Conservation (phyloP, 1,140 invertebrate genomes). For the Zaprionus africanus region DNA sequence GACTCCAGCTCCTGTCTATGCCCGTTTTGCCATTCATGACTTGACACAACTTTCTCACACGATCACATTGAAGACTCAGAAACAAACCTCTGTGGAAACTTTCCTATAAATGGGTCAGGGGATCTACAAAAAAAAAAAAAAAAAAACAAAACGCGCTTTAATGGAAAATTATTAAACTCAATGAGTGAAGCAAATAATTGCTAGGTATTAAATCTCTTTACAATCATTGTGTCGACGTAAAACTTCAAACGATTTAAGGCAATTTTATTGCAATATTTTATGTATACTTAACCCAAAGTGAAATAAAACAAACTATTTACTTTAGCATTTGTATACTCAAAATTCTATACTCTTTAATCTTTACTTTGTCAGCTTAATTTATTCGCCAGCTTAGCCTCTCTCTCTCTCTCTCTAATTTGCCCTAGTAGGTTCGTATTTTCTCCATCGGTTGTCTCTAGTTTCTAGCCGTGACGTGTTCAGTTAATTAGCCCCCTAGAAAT, state of each 20-base stretch:
- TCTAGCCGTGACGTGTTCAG: constrained; percentile 49
- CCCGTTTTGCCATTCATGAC: not conserved
- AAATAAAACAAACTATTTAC: no score
- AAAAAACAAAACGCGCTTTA: not conserved
- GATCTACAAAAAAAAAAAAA: not conserved
- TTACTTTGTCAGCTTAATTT: not conserved
- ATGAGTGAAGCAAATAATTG: not conserved
- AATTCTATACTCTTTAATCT: not conserved
- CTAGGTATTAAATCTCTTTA: not conserved
- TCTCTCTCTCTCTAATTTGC: not conserved
- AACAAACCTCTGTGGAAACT: not conserved
- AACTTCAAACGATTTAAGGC: not conserved
- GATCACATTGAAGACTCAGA: not conserved
- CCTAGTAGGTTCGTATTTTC: no score
- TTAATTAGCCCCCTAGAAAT: constrained; percentile 55
- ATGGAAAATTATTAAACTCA: not conserved
- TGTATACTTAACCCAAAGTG: no score
- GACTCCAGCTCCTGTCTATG: not conserved
- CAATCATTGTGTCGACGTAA: not conserved
- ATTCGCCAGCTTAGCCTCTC: not conserved
- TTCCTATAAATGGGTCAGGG: not conserved
- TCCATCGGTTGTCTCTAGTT: not conserved
- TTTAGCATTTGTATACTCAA: no score
- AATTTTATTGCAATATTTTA: not conserved
- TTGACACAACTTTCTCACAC: not conserved